Percentiles rank a stretch among this genome's conserved stretches.
Evolutionary conservation across 2,113 vertebrate species (phyloP).

Genomic region (Serilophus lunatus): DNA sequence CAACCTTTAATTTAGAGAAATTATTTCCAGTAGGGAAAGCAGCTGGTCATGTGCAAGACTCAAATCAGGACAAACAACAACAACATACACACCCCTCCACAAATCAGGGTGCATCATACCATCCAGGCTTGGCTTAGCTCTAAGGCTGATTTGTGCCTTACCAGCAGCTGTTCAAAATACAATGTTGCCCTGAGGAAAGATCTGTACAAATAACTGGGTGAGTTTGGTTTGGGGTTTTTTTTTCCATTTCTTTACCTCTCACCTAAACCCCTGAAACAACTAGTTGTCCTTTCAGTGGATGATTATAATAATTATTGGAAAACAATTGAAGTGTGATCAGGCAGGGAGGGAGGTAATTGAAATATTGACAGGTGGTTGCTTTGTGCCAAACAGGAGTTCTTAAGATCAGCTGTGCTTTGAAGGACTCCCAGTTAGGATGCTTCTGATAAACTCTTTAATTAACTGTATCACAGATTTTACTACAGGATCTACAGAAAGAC

Average conservation of each 20-base stretch:
- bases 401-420: constrained; percentile 54
- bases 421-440: constrained; percentile 32
- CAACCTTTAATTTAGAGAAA: constrained; percentile 83
- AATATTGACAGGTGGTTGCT: constrained; percentile 82
- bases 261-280: constrained; percentile 73
- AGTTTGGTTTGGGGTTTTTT: neutral
- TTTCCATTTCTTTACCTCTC: constrained; percentile 42
- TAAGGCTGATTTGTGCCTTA: constrained; percentile 60
- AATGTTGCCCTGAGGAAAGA: constrained; percentile 71
- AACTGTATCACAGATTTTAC: neutral
- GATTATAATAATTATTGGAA: constrained; percentile 86
- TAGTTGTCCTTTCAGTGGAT: constrained; percentile 75
- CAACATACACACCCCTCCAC: neutral
- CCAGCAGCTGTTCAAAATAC: constrained; percentile 79
- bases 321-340: constrained; percentile 82
- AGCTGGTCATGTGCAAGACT: constrained; percentile 71
- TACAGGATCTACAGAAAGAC: neutral
- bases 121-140: constrained; percentile 52
- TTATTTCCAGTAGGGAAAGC: constrained; percentile 81
- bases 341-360: constrained; percentile 68
- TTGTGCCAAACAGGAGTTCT: constrained; percentile 76
- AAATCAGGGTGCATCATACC: constrained; percentile 66
- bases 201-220: constrained; percentile 63
- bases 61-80: constrained; percentile 38
- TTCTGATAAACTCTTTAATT: constrained; percentile 23